Base-by-base conservation (phyloP, 2,888 invertebrate species). In the Caenorhabditis sp. region DNA sequence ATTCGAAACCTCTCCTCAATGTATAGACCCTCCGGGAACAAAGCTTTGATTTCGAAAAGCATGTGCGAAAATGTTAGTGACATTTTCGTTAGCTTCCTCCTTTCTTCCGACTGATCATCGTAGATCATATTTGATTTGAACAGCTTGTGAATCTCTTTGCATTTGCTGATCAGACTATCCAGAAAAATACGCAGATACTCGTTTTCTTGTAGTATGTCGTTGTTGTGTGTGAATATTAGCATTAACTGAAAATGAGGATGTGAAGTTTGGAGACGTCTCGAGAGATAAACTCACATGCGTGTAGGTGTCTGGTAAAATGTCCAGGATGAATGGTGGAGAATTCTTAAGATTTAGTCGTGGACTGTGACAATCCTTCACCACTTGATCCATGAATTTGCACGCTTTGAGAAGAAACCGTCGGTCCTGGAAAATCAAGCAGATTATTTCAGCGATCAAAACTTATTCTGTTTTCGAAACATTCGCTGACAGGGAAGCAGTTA, bases 291-390 rank as follows among this genome's bases (percentile, higher is more conserved):
- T 82, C 38, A 82, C 80, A 75, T 98, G 95, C 93, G 98, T 97
- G 94, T 98, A 98, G 91, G 98, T 99, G 94, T 99, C 99, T 86
- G 98, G 98, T 92, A 99, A 94, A 93, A 99, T 99, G 94, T 99
- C 99, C 93, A 99, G 94, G 92, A 99, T 98, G 94, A 98, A 99
- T 82, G 99, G 99, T 79, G 99, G 99, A 92, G 97, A 97, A 93
- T 99, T 99, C 94, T 99, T 98, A 91, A 99, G 94, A 94, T 98
- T 98, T 35, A 91, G 73, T n/a, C 88, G 69, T 89, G 97, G 96
- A 93, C 98, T 97, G 94, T 98, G 98, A 94, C 98, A 99, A 92
- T 97, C 94, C 94, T 98, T 98, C 75, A 99, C 98, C 87, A 99
- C 97, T 56, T 86, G 84, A 61, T 91, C 90, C 90, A 91, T 91